phyloP scores from a whole-genome alignment of 2,113 vertebrate species.

The Chlorodrepanis virens region DNA sequence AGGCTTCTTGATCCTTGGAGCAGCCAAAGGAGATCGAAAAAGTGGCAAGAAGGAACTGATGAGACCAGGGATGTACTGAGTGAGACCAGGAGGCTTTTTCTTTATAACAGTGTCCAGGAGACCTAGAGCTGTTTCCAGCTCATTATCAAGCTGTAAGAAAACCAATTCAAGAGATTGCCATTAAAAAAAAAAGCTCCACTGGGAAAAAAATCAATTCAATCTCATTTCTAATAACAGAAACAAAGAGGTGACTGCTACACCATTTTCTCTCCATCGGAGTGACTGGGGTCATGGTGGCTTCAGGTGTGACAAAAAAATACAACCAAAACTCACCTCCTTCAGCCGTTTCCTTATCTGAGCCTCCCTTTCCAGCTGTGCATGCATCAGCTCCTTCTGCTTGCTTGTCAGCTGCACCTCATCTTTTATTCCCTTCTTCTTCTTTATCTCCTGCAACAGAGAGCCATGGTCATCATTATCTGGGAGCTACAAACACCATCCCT shows the following conservation, averaged over 20 bases:
- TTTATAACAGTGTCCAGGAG: constrained; percentile 81
- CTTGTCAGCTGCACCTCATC: constrained; percentile 92
- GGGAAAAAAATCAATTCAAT: neutral
- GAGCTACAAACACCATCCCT: neutral
- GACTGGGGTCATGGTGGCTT: neutral
- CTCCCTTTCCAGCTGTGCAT: constrained; percentile 90
- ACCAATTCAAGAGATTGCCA: neutral
- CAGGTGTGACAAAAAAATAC: neutral
- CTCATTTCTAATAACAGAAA: neutral
- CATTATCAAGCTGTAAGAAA: constrained; percentile 81
- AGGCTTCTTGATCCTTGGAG: constrained; percentile 80
- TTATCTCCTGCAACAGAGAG: constrained; percentile 82
- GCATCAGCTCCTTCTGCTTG: constrained; percentile 96
- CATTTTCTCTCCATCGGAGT: neutral
- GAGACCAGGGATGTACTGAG: constrained; percentile 85
- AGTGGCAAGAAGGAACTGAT: constrained; percentile 86
- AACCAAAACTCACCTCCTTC: constrained; percentile 71
- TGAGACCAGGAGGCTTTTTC: constrained; percentile 80
- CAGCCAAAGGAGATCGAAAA: constrained; percentile 88
- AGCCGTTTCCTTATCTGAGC: constrained; percentile 83
- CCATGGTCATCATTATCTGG: neutral
- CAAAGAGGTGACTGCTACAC: neutral
- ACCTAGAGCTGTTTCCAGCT: constrained; percentile 81
- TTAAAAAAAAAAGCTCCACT: neutral
- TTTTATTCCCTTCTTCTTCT: constrained; percentile 96